These are phyloP conservation scores for Amiota communis DNA, from an alignment of 2,888 invertebrate species.

Conservation along the genomic window DNA sequence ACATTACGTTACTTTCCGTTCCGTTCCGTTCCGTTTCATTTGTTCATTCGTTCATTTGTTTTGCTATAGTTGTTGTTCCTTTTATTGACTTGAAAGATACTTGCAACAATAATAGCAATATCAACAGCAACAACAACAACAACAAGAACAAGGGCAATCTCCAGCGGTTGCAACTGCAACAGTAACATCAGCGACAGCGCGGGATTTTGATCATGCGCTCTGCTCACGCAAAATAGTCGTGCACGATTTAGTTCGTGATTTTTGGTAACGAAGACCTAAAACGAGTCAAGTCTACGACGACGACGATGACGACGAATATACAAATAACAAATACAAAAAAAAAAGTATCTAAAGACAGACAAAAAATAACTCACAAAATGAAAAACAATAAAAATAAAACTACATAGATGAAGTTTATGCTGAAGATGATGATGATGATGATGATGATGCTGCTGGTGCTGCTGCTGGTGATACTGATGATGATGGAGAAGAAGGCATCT, in stretches of 20 bases:
- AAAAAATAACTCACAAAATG: not conserved
- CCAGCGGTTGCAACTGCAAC: slow-evolving; percentile 37
- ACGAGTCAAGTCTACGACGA: slow-evolving; percentile 2
- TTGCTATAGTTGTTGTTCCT: too few relatives aligned
- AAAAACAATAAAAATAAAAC: not conserved
- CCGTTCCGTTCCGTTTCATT: too few relatives aligned
- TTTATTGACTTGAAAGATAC: too few relatives aligned
- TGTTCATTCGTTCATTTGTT: too few relatives aligned
- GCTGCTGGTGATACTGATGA: too few relatives aligned
- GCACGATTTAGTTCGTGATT: slow-evolving; percentile 73
- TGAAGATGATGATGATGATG: not conserved
- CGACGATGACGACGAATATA: too few relatives aligned
- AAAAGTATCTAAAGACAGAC: not conserved
- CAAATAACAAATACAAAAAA: not conserved
- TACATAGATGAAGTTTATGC: not conserved
- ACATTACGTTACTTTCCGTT: not conserved
- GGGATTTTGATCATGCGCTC: slow-evolving; percentile 70
- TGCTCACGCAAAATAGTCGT: slow-evolving; percentile 73
- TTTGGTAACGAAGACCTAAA: slow-evolving; percentile 67
- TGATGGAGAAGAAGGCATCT: too few relatives aligned
- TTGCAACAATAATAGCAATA: not conserved
- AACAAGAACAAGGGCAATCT: not conserved
- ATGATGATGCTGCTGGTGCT: too few relatives aligned
- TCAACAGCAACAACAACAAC: not conserved
- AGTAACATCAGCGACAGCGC: slow-evolving; percentile 41